These are phyloP conservation scores for Rallus limicola DNA, from an alignment of 2,113 vertebrate genomes.

Conservation along the genomic window DNA sequence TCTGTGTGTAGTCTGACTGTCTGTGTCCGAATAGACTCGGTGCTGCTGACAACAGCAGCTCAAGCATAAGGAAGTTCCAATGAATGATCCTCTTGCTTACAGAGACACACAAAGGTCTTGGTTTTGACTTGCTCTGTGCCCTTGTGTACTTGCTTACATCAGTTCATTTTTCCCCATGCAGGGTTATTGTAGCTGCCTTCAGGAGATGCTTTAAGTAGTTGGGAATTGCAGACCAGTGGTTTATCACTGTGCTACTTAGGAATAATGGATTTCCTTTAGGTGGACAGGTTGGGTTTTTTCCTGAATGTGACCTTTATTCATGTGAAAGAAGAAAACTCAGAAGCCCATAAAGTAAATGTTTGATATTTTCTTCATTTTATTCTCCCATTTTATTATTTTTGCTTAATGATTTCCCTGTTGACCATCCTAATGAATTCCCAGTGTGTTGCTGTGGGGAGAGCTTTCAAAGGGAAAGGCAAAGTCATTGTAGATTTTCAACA, in stretches of 20 bases:
- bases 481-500: neutral
- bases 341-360: neutral
- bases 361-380: neutral
- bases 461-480: neutral
- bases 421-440: neutral
- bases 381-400: neutral
- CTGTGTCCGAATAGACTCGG: neutral
- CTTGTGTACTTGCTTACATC: neutral
- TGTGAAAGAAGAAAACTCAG: neutral
- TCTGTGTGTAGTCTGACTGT: no score
- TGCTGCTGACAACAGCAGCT: neutral
- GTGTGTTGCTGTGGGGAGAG: neutral
- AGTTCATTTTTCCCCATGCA: neutral
- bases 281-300: neutral
- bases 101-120: neutral
- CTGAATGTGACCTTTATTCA: neutral
- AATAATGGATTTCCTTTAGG: neutral
- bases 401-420: neutral
- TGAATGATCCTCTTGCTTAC: neutral
- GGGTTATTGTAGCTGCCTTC: neutral
- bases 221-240: neutral
- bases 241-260: neutral
- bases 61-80: neutral
- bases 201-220: neutral
- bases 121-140: accelerated